A percentile compares a stretch with the other conserved stretches of the same genome.
Conservation (phyloP, 2,888 invertebrate genomes). For the Lissonota sp. region DNA sequence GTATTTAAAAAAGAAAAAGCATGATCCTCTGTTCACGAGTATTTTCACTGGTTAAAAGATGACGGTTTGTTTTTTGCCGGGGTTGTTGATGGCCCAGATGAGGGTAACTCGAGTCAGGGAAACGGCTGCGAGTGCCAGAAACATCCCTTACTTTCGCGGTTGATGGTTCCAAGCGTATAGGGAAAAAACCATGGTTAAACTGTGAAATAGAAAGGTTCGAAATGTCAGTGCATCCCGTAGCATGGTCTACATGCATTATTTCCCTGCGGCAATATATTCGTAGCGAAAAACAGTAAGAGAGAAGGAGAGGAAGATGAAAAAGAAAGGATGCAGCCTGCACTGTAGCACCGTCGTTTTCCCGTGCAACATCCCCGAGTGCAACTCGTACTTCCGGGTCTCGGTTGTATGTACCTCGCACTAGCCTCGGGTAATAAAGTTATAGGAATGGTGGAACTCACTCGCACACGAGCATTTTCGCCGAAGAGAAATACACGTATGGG, state of each 20-base stretch:
- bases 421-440: slow-evolving; percentile 62
- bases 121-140: slow-evolving; percentile 14
- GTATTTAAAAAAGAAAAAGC: not conserved
- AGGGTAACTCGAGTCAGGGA: not conserved
- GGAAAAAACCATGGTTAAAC: slow-evolving; percentile 44
- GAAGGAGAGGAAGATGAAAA: not conserved
- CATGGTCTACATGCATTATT: slow-evolving; percentile 54
- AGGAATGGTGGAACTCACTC: slow-evolving; percentile 37
- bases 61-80: not conserved
- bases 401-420: slow-evolving; percentile 55
- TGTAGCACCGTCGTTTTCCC: not conserved
- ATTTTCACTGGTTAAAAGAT: slow-evolving; percentile 6
- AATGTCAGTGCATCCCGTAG: slow-evolving; percentile 27
- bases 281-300: not conserved
- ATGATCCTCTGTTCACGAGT: not conserved
- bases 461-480: slow-evolving; percentile 13
- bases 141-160: slow-evolving; percentile 35
- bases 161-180: slow-evolving; percentile 25
- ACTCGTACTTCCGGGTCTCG: slow-evolving; percentile 54
- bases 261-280: slow-evolving; percentile 31
- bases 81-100: not conserved
- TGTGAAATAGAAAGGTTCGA: slow-evolving; percentile 30
- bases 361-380: slow-evolving; percentile 37
- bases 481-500: slow-evolving; percentile 3
- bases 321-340: not conserved